Evolutionary conservation across 1,140 invertebrate genomes (phyloP).

Genomic region (Camponotus vicinus): DNA sequence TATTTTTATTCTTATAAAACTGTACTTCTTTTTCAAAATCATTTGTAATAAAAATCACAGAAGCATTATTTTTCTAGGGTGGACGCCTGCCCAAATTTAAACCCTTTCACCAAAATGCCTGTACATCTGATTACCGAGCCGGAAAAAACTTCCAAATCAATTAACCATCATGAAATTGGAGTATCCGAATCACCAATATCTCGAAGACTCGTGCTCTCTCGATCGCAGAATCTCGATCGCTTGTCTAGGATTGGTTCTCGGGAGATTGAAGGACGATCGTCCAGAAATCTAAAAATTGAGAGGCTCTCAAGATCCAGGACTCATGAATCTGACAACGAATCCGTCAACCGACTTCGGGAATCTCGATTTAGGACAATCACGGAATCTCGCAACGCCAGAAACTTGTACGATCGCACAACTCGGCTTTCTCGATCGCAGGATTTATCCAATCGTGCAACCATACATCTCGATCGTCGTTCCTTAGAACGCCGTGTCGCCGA

Average conservation of each 20-base stretch:
- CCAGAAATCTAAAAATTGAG: neutral
- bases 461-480: neutral
- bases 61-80: constrained; percentile 70
- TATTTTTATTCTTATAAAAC: neutral
- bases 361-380: neutral
- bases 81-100: constrained; percentile 80
- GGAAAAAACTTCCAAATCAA: neutral
- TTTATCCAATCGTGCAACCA: neutral
- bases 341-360: neutral
- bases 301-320: neutral
- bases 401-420: neutral
- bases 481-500: neutral
- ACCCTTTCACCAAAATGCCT: constrained; percentile 61
- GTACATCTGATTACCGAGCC: constrained; percentile 3
- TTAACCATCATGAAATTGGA: neutral
- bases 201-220: neutral
- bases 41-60: neutral
- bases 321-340: neutral
- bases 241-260: neutral
- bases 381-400: neutral
- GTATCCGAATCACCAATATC: neutral
- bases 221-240: constrained; percentile 58
- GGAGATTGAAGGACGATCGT: neutral
- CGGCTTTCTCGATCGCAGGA: constrained; percentile 31
- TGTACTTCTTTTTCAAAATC: neutral